phyloP scores from a whole-genome alignment of 2,113 vertebrate species.

The Columba janthina region DNA sequence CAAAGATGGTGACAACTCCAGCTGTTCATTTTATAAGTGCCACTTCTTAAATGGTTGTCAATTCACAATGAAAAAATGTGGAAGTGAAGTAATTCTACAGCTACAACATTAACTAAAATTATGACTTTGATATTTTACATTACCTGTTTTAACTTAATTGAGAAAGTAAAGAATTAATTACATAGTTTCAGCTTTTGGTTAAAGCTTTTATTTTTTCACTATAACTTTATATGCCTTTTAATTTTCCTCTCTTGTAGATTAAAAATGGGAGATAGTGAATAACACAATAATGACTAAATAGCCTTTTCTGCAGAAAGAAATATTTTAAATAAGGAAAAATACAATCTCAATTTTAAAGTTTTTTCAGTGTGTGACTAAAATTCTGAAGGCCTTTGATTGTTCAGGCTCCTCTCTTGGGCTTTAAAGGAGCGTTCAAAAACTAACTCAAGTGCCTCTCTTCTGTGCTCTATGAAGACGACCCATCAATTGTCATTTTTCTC shows the following conservation, averaged over 20 bases:
- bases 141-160: neutral
- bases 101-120: neutral
- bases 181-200: neutral
- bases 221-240: neutral
- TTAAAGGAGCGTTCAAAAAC: neutral
- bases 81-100: neutral
- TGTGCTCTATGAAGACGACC: neutral
- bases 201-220: neutral
- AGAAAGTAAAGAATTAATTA: conserved; percentile 1
- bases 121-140: neutral
- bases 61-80: neutral
- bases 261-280: neutral
- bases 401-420: neutral
- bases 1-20: neutral
- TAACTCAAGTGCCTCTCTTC: neutral
- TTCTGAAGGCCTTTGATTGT: neutral
- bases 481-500: neutral
- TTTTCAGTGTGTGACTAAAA: neutral
- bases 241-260: neutral
- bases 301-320: neutral
- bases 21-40: neutral
- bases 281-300: neutral
- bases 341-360: neutral
- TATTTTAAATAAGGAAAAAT: neutral
- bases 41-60: neutral